Conservation (phyloP, 1,140 invertebrate species). For the Ruditapes philippinarum region DNA sequence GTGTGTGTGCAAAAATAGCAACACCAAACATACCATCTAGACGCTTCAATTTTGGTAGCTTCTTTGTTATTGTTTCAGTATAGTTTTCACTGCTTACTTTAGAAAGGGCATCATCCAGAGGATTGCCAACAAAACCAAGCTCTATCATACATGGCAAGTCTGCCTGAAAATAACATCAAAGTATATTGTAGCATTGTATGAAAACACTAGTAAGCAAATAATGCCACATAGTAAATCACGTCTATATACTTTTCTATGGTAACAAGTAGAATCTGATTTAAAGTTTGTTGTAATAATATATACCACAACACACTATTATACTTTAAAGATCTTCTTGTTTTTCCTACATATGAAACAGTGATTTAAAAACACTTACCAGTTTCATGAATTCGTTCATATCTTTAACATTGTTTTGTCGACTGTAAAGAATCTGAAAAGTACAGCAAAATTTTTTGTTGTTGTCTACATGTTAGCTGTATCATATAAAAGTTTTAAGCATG, state of each 20-base stretch:
- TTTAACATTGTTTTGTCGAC: slow-evolving; percentile 93
- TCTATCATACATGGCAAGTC: slow-evolving; percentile 88
- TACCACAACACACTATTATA: background rate
- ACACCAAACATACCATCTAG: slow-evolving; percentile 91
- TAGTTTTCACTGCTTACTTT: slow-evolving; percentile 88
- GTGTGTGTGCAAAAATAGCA: too few relatives aligned
- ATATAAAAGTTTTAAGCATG: too few relatives aligned
- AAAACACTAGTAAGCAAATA: background rate
- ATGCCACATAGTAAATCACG: background rate
- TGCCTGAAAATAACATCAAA: slow-evolving; percentile 77
- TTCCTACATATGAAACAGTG: too few relatives aligned
- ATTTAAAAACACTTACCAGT: slow-evolving; percentile 87
- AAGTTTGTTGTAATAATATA: background rate
- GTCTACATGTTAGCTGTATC: too few relatives aligned
- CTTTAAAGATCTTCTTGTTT: too few relatives aligned
- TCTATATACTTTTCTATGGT: background rate
- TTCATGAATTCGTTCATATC: slow-evolving; percentile 95
- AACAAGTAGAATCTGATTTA: too few relatives aligned
- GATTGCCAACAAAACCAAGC: slow-evolving; percentile 89
- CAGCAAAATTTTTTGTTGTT: background rate
- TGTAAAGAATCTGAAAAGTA: slow-evolving; percentile 84
- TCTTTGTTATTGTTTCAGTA: slow-evolving; percentile 90
- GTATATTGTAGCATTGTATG: too few relatives aligned
- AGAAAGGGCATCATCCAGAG: slow-evolving; percentile 91
- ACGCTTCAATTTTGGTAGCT: slow-evolving; percentile 93